Percentiles rank a stretch among this genome's conserved stretches.
phyloP scores from a whole-genome alignment of 2,113 vertebrate genomes.

The Balaeniceps rex region DNA sequence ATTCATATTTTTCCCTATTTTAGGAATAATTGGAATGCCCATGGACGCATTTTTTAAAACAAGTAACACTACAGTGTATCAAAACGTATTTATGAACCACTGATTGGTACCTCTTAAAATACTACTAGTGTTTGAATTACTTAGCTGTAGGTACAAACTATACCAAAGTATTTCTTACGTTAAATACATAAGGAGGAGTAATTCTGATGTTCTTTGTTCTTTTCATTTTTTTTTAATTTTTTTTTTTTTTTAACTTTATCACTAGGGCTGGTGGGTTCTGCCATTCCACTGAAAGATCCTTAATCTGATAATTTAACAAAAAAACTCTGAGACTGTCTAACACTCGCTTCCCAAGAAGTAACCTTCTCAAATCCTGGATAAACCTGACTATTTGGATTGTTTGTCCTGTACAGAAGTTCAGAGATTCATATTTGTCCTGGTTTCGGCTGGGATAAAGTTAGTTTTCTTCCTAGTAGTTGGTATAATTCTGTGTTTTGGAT shows the following conservation, averaged over 20 bases:
- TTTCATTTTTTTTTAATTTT: background rate
- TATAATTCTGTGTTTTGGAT: no score
- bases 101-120: background rate
- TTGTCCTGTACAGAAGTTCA: background rate
- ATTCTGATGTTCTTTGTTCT: background rate
- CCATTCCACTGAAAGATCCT: background rate
- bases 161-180: background rate
- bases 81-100: background rate
- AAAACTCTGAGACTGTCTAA: background rate
- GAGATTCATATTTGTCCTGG: background rate
- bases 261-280: background rate
- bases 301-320: background rate
- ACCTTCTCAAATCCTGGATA: background rate
- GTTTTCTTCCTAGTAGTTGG: no score
- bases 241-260: background rate
- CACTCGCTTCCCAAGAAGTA: accelerated
- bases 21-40: background rate
- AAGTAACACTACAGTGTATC: background rate
- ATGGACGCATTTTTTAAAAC: background rate
- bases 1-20: background rate
- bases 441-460: no score
- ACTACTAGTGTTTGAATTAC: background rate
- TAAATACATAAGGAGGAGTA: background rate
- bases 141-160: background rate
- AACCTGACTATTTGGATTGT: background rate